Evolutionary conservation across 2,113 vertebrate genomes (phyloP).

Genomic region (Oreochromis aureus): DNA sequence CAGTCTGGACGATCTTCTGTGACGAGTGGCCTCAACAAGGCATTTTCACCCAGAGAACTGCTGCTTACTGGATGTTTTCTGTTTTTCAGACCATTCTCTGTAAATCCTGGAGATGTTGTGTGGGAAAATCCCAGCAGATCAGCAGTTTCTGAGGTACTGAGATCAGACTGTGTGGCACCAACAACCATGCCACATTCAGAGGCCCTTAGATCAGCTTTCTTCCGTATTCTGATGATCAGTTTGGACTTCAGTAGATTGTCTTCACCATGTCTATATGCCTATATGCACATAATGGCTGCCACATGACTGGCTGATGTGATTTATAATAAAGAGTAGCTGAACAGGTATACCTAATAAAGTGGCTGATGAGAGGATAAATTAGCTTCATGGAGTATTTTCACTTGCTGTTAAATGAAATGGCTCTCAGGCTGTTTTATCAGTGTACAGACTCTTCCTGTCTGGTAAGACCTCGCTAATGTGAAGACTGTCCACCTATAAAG

Average conservation of each 20-base stretch:
- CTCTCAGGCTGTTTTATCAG: background rate
- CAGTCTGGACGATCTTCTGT: background rate
- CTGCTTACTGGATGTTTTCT: background rate
- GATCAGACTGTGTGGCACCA: background rate
- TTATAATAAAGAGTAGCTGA: background rate
- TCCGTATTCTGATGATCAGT: background rate
- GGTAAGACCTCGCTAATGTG: background rate
- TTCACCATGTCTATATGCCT: background rate
- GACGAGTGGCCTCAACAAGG: background rate
- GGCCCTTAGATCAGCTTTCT: background rate
- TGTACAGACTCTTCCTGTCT: slow-evolving; percentile 7
- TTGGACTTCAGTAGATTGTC: background rate
- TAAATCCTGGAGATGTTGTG: background rate
- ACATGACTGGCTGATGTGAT: background rate
- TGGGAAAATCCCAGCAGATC: background rate
- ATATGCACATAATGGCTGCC: background rate
- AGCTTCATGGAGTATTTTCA: background rate
- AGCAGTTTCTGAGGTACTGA: background rate
- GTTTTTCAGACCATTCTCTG: background rate
- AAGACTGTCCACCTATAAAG: background rate
- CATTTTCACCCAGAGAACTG: background rate
- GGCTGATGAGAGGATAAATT: background rate
- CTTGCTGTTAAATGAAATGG: slow-evolving; percentile 6
- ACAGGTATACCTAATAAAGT: background rate
- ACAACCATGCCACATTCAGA: background rate